Conservation (phyloP, 2,888 invertebrate species). For the Drosophila trichaetosa region DNA sequence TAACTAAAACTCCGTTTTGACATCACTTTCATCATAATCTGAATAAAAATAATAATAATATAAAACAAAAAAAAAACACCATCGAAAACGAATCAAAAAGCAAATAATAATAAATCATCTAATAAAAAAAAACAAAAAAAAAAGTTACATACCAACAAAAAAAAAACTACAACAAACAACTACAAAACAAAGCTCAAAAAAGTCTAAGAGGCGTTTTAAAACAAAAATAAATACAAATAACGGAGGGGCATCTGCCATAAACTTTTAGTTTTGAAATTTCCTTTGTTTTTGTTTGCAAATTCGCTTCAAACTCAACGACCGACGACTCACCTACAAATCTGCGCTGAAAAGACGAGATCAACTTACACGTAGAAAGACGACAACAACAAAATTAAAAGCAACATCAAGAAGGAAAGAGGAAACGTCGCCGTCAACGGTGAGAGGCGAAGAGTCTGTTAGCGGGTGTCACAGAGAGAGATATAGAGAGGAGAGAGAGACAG, state of each 20-base stretch:
- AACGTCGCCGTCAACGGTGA: slow-evolving; percentile 34
- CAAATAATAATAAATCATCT: slow-evolving; percentile 83
- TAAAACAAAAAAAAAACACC: slow-evolving; percentile 66
- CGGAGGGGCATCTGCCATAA: slow-evolving; percentile 71
- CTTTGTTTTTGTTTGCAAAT: slow-evolving; percentile 71
- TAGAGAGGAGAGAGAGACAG: slow-evolving; percentile 23
- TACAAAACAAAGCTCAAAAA: slow-evolving; percentile 71
- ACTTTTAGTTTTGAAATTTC: slow-evolving; percentile 71
- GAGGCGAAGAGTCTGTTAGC: slow-evolving; percentile 30
- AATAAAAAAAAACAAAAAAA: slow-evolving; percentile 70
- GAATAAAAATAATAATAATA: slow-evolving; percentile 80
- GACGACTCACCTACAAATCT: slow-evolving; percentile 49
- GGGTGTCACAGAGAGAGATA: slow-evolving; percentile 42
- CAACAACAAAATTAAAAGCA: slow-evolving; percentile 15
- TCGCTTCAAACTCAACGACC: slow-evolving; percentile 42
- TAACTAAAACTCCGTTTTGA: slow-evolving; percentile 86
- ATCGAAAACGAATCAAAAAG: slow-evolving; percentile 83
- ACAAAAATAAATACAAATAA: slow-evolving; percentile 15
- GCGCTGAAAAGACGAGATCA: slow-evolving; percentile 41
- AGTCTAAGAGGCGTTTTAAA: slow-evolving; percentile 65
- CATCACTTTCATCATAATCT: slow-evolving; percentile 85
- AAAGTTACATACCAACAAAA: slow-evolving; percentile 63
- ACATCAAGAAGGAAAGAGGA: slow-evolving; percentile 1
- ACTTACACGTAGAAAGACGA: slow-evolving; percentile 28
- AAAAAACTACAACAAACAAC: slow-evolving; percentile 57